A percentile compares a stretch with the other conserved stretches of the same genome.
phyloP scores from a whole-genome alignment of 2,113 vertebrate genomes.

The Argyrosomus japonicus region DNA sequence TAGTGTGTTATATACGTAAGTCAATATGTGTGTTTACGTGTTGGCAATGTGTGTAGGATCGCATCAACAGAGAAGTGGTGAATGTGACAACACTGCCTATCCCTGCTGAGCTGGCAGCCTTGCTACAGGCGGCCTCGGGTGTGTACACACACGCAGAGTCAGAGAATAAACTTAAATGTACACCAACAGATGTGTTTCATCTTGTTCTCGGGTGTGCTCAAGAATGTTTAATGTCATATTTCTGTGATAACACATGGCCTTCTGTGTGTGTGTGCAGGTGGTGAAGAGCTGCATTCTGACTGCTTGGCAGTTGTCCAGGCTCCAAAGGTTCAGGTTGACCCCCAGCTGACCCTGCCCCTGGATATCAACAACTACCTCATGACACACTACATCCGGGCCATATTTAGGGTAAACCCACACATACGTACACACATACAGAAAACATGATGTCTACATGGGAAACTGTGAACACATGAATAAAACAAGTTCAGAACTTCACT shows the following conservation, averaged over 20 bases:
- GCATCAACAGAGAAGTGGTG: constrained; percentile 91
- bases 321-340: constrained; percentile 87
- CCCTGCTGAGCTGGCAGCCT: constrained; percentile 89
- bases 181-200: constrained; percentile 21
- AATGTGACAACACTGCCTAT: constrained; percentile 93
- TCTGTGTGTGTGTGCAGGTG: constrained; percentile 58
- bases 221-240: constrained; percentile 33
- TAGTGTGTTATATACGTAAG: background rate
- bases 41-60: constrained; percentile 84
- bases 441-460: background rate
- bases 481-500: background rate
- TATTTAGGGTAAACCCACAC: constrained; percentile 89
- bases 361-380: constrained; percentile 97
- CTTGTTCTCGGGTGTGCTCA: constrained; percentile 29
- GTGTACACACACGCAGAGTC: constrained; percentile 17
- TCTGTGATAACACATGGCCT: constrained; percentile 20
- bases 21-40: background rate
- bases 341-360: constrained; percentile 90
- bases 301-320: constrained; percentile 86
- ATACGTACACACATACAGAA: background rate
- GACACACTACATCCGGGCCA: constrained; percentile 91
- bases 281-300: constrained; percentile 81
- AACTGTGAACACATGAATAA: background rate
- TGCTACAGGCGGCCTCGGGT: constrained; percentile 89
- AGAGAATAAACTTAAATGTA: background rate